phyloP scores from a whole-genome alignment of 92 coral and sea anemone species.

The Chrysogorgia sp. region DNA sequence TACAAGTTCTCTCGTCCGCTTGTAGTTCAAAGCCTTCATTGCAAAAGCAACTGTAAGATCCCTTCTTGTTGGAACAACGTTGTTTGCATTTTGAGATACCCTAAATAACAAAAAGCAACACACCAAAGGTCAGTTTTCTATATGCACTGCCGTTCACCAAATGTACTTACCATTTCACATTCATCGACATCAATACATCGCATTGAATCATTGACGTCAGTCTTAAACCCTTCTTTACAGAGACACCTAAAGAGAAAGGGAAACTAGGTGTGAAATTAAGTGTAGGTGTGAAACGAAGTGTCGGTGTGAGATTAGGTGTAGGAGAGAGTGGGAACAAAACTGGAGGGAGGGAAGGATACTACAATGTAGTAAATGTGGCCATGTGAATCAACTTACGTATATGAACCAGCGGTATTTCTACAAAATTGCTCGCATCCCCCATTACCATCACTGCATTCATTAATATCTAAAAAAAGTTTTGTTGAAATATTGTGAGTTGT shows the following conservation, averaged over 20 bases:
- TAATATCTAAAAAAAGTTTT: background rate
- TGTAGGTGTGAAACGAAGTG: background rate
- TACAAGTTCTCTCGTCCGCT: constrained; percentile 62
- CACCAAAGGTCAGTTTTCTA: background rate
- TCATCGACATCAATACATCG: constrained; percentile 54
- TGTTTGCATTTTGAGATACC: constrained; percentile 68
- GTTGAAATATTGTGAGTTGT: background rate
- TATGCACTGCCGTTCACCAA: background rate
- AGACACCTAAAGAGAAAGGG: constrained; percentile 29
- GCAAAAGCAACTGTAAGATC: constrained; percentile 78
- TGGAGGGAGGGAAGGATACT: background rate
- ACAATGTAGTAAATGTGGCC: background rate
- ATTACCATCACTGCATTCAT: constrained; percentile 35
- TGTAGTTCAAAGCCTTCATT: constrained; percentile 63
- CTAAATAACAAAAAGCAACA: constrained; percentile 39
- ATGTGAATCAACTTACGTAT: constrained; percentile 5
- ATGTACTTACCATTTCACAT: constrained; percentile 47
- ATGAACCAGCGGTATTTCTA: constrained; percentile 37
- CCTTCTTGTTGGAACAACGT: constrained; percentile 70
- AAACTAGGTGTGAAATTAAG: background rate
- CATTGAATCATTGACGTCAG: constrained; percentile 27
- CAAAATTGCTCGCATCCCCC: constrained; percentile 42
- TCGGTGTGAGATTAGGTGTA: background rate
- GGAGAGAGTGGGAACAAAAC: background rate
- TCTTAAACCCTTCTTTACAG: constrained; percentile 45